Base-by-base conservation (phyloP, 2,888 invertebrate species). In the Zygaena filipendulae region DNA sequence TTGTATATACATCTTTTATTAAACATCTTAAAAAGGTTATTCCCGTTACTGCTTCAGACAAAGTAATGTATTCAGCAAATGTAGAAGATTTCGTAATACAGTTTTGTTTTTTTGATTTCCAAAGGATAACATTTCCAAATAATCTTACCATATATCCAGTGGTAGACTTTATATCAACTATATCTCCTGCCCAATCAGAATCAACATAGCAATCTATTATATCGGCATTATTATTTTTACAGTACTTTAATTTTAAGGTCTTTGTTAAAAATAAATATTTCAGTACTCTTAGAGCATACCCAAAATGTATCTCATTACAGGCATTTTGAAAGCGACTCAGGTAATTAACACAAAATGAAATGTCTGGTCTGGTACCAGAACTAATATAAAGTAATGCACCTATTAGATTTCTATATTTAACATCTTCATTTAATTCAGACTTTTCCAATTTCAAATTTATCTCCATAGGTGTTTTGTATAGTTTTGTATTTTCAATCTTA, bases 111-210 rank as follows among this genome's bases (percentile, higher is more conserved):
- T n/a, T n/a, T 13, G 34, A 23, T 36, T 39, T 38, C 34, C 37
- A 41, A 7, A n/a, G 30, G 8, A 37, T 34, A 4, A 24, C 4
- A 25, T 42, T 34, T 11, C 38, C 32, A 35, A 23, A 38, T 13
- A 35, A 23, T 21, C 26, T 34, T 7, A 38, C 33, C 14, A 38
- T 25, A 32, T 16, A 35, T 14, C 34, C 38, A 13, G 34, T 23
- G 4, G 35, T 35, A 11, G 34, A 38, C 35, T 37, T 37, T 7
- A 29, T 23, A 25, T 44, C 43, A 36, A 25, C 33, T 42, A 32
- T 39, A 33, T 52, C 52, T 6, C 49, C 54, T 39, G 55, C 58
- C 40, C 47, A 56, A 29, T 57, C 57, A 10, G 59, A 42, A 37
- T 58, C 58, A 4, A 51, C 54, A 30, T 40, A 45, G 41, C 39